Conservation (phyloP, 2,113 vertebrate genomes). For the Callaeas wilsoni region DNA sequence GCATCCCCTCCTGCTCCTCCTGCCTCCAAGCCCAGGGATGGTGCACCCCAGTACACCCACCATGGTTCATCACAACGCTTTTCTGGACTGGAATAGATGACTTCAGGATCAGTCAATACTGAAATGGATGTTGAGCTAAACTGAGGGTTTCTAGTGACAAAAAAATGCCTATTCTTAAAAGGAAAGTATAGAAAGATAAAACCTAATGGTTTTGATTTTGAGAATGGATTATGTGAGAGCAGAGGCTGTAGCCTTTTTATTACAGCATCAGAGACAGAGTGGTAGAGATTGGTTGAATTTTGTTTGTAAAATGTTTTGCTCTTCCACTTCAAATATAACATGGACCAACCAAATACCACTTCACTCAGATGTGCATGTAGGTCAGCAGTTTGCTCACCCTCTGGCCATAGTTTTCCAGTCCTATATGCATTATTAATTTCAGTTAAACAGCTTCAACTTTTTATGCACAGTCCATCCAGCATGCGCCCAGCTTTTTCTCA, state of each 20-base stretch:
- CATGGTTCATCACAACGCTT: rapidly evolving
- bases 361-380: not conserved
- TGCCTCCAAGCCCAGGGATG: not conserved
- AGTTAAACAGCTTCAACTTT: not conserved
- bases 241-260: not conserved
- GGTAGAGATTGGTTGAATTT: not conserved
- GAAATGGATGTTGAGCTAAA: not conserved
- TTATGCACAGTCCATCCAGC: not conserved
- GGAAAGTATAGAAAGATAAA: not conserved
- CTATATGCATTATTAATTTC: not conserved
- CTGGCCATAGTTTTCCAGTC: not conserved
- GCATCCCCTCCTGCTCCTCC: not conserved
- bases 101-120: not conserved
- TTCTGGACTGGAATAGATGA: not conserved
- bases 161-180: not conserved
- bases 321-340: not conserved
- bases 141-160: not conserved
- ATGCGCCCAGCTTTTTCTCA: not conserved
- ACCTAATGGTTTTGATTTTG: not conserved
- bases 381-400: not conserved
- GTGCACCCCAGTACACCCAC: rapidly evolving
- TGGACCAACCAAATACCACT: not conserved
- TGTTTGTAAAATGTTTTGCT: not conserved
- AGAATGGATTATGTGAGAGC: not conserved
- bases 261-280: not conserved